These are phyloP conservation scores for Sinocyclocheilus rhinocerous DNA, from an alignment of 2,113 vertebrate species.

Conservation along the genomic window DNA sequence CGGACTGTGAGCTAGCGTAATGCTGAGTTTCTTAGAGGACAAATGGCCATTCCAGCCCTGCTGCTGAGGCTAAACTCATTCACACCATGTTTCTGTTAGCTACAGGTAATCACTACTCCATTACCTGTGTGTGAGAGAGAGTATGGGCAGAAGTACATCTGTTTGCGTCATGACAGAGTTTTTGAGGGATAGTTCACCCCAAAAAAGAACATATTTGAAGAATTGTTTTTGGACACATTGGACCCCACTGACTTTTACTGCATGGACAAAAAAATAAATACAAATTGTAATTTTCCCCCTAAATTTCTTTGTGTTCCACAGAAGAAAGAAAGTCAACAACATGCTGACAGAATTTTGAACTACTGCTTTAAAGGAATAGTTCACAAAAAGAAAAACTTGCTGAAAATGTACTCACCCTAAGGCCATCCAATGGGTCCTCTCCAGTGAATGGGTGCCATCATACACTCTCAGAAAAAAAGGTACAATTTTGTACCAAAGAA, in stretches of 20 bases:
- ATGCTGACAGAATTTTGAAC: background rate
- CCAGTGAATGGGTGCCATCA: too few species aligned
- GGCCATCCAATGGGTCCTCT: too few species aligned
- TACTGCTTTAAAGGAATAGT: background rate
- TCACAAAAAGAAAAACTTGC: too few species aligned
- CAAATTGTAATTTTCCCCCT: too few species aligned
- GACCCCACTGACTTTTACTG: background rate
- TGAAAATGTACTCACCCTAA: too few species aligned
- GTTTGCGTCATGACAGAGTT: background rate
- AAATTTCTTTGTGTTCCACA: too few species aligned
- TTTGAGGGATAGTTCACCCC: background rate
- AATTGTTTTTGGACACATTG: background rate
- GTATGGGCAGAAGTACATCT: background rate
- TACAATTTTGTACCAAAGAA: too few species aligned
- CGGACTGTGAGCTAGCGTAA: slow-evolving; percentile 64
- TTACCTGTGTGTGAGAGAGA: slow-evolving; percentile 42
- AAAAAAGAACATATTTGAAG: background rate
- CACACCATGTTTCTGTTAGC: slow-evolving; percentile 31
- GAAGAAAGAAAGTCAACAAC: too few species aligned
- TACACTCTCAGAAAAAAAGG: too few species aligned
- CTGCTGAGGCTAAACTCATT: slow-evolving; percentile 52
- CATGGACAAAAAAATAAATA: background rate
- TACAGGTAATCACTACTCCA: slow-evolving; percentile 54
- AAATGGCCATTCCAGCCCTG: slow-evolving; percentile 65
- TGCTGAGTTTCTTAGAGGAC: slow-evolving; percentile 64